Evolutionary conservation across 2,113 vertebrate species (phyloP).

Genomic region (Corapipo altera): DNA sequence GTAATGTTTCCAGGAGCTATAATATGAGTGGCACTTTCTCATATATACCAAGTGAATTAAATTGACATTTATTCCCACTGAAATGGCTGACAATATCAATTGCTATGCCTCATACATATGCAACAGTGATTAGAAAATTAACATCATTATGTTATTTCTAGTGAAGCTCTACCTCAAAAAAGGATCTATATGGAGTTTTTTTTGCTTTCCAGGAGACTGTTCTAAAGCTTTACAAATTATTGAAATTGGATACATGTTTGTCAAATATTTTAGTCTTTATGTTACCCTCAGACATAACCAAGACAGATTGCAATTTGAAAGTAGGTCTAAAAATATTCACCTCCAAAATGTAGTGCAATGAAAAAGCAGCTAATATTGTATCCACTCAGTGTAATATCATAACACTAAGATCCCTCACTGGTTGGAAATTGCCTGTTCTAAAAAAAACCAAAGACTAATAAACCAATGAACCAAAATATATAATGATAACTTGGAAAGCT

Average conservation of each 20-base stretch:
- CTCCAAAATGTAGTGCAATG: neutral
- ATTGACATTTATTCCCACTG: conserved; percentile 4
- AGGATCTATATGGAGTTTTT: neutral
- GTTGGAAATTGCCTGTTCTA: neutral
- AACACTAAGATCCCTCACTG: neutral
- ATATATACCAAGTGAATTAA: neutral
- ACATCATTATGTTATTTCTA: conserved; percentile 25
- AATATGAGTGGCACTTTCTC: neutral
- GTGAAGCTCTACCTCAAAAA: neutral
- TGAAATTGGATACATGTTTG: neutral
- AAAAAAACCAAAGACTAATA: rapidly evolving
- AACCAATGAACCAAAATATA: neutral
- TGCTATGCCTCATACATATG: neutral
- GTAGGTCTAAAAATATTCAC: neutral
- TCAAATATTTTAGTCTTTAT: neutral
- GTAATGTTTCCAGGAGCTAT: neutral
- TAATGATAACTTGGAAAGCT: neutral
- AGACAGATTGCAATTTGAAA: neutral
- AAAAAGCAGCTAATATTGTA: neutral
- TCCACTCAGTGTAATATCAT: neutral
- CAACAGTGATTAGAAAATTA: conserved; percentile 39
- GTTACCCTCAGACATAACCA: neutral
- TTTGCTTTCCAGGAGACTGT: neutral
- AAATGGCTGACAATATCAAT: conserved; percentile 24
- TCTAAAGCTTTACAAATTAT: neutral